Percentiles rank a stretch among this genome's conserved stretches.
Evolutionary conservation across 2,797 vertebrate species (phyloP).

Genomic region (Amazona finschi): DNA sequence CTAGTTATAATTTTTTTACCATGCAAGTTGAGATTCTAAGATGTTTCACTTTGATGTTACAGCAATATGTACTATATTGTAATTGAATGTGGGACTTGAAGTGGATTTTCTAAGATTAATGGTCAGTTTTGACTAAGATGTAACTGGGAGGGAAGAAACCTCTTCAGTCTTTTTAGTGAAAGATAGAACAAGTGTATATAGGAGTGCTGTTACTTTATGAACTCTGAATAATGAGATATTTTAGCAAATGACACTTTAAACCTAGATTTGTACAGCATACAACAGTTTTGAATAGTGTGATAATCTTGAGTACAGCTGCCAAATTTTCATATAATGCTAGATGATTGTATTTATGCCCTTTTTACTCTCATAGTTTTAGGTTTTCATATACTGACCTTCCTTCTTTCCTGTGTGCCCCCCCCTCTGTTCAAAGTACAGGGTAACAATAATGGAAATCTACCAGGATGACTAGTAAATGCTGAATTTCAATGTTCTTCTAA

Average conservation of each 20-base stretch:
- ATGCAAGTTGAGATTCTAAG: constrained; percentile 45
- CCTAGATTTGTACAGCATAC: constrained; percentile 59
- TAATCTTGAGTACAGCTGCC: constrained; percentile 63
- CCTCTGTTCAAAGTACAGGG: constrained; percentile 66
- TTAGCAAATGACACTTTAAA: constrained; percentile 70
- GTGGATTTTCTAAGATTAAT: constrained; percentile 64
- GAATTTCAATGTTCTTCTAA: constrained; percentile 51
- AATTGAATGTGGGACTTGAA: constrained; percentile 63
- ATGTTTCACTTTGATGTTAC: constrained; percentile 59
- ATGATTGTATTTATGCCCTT: constrained; percentile 57
- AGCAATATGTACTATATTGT: constrained; percentile 51
- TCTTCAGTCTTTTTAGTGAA: constrained; percentile 65
- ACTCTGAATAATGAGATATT: constrained; percentile 66
- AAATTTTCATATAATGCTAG: constrained; percentile 60
- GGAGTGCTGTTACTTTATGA: constrained; percentile 68
- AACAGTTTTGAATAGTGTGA: constrained; percentile 53
- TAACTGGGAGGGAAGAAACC: background rate
- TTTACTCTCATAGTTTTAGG: constrained; percentile 41
- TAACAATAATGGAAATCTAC: constrained; percentile 40
- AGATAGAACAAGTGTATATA: constrained; percentile 46
- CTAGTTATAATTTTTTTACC: constrained; percentile 60
- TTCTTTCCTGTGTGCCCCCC: background rate
- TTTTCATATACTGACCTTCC: constrained; percentile 21
- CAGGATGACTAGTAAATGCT: constrained; percentile 50
- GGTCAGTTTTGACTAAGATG: constrained; percentile 61